Percentiles rank a stretch among this genome's conserved stretches.
Evolutionary conservation across 2,113 vertebrate genomes (phyloP).

Genomic region (Prinia subflava): DNA sequence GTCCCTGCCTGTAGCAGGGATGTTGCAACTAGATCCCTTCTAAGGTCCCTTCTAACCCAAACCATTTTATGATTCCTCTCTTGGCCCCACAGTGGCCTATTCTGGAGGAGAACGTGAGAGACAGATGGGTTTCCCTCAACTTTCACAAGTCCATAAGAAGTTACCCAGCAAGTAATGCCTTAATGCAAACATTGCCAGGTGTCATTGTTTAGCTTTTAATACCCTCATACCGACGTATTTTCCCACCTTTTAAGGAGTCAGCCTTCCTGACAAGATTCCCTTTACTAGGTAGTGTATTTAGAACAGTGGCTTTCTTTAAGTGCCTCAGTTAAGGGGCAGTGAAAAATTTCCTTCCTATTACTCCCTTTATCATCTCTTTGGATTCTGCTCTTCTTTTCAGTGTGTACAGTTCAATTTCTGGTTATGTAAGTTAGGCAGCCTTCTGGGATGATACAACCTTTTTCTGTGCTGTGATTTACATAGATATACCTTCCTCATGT

Average conservation of each 20-base stretch:
- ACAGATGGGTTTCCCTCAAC: background rate
- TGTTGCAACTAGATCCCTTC: background rate
- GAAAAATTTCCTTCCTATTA: background rate
- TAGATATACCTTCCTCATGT: background rate
- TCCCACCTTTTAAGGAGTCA: background rate
- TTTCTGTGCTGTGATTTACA: background rate
- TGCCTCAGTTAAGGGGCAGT: background rate
- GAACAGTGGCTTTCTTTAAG: background rate
- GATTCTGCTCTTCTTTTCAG: background rate
- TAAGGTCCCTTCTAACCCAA: background rate
- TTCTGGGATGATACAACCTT: background rate
- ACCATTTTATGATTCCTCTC: background rate
- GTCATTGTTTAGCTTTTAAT: background rate
- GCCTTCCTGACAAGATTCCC: background rate
- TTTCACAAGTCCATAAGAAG: background rate
- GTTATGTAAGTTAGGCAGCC: background rate
- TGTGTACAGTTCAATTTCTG: background rate
- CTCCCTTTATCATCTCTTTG: background rate
- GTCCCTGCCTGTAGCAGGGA: rapidly evolving
- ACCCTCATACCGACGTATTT: background rate
- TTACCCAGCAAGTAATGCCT: background rate
- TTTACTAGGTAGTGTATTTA: background rate
- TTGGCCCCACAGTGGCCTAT: background rate
- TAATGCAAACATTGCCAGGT: background rate
- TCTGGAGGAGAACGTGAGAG: background rate